Percentiles rank a stretch among this genome's conserved stretches.
Conservation (phyloP, 2,113 vertebrate species). For the Bufo gargarizans region DNA sequence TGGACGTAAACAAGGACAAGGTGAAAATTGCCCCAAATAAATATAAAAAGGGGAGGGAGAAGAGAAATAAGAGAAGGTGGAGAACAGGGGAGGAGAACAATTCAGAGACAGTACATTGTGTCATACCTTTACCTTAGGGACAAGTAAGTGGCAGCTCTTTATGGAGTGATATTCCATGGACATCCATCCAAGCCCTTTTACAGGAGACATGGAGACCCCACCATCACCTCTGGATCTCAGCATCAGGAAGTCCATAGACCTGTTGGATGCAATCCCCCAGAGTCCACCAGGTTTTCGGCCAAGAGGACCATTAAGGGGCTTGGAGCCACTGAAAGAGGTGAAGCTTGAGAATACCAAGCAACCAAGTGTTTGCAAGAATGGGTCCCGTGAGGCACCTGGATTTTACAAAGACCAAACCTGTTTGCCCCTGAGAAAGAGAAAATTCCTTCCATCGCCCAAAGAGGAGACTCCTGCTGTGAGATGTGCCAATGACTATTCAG, state of each 20-base stretch:
- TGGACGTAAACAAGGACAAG: background rate
- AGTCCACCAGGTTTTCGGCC: background rate
- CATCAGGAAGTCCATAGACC: background rate
- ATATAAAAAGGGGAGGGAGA: constrained; percentile 25
- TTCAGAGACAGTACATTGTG: background rate
- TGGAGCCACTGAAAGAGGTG: constrained; percentile 2
- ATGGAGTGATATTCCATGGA: constrained; percentile 49
- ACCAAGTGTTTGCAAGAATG: background rate
- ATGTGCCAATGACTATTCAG: background rate
- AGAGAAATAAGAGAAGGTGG: constrained; percentile 31
- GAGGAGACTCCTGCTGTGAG: background rate
- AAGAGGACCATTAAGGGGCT: background rate
- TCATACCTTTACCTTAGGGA: background rate
- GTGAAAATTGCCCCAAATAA: background rate
- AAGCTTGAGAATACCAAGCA: background rate
- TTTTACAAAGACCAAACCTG: constrained; percentile 42
- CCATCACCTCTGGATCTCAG: constrained; percentile 47
- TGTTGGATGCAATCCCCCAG: background rate
- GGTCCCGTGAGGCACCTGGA: background rate
- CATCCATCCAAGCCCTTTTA: background rate
- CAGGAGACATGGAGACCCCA: constrained; percentile 15
- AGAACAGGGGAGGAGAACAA: background rate
- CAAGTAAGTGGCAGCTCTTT: background rate
- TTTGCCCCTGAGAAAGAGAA: constrained; percentile 48
- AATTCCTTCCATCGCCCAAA: constrained; percentile 21